phyloP scores from a whole-genome alignment of 2,113 vertebrate species.

The Equus quagga region DNA sequence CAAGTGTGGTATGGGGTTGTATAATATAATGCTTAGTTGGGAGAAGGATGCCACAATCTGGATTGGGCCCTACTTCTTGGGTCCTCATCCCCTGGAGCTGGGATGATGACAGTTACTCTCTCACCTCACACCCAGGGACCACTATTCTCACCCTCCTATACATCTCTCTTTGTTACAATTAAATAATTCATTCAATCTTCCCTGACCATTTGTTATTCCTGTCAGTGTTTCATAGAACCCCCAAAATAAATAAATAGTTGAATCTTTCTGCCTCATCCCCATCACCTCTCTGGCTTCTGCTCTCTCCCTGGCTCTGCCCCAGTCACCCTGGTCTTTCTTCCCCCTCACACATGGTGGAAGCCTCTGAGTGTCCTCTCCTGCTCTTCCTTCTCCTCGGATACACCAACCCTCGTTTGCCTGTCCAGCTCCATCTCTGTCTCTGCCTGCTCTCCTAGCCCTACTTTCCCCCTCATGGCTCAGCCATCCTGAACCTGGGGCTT shows the following conservation, averaged over 20 bases:
- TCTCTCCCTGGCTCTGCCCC: background rate
- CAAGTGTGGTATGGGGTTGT: background rate
- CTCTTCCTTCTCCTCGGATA: background rate
- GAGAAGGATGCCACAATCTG: background rate
- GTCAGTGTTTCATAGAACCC: background rate
- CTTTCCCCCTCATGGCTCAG: background rate
- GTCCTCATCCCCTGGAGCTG: background rate
- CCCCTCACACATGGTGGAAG: background rate
- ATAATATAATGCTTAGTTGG: background rate
- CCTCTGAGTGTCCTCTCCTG: accelerated
- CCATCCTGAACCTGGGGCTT: background rate
- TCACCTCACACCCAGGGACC: background rate
- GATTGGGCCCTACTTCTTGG: too few species aligned
- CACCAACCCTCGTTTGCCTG: background rate
- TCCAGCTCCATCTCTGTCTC: background rate
- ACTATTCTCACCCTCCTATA: background rate
- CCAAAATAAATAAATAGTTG: background rate
- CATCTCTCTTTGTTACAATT: background rate
- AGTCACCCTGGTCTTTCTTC: background rate
- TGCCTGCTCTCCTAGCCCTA: background rate
- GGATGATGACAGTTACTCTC: background rate
- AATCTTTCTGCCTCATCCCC: background rate
- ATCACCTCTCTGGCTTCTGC: background rate
- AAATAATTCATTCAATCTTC: background rate
- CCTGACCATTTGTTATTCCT: background rate